Percentiles rank a stretch among this genome's conserved stretches.
phyloP scores from a whole-genome alignment of 2,113 vertebrate species.

The Burhinus bistriatus region DNA sequence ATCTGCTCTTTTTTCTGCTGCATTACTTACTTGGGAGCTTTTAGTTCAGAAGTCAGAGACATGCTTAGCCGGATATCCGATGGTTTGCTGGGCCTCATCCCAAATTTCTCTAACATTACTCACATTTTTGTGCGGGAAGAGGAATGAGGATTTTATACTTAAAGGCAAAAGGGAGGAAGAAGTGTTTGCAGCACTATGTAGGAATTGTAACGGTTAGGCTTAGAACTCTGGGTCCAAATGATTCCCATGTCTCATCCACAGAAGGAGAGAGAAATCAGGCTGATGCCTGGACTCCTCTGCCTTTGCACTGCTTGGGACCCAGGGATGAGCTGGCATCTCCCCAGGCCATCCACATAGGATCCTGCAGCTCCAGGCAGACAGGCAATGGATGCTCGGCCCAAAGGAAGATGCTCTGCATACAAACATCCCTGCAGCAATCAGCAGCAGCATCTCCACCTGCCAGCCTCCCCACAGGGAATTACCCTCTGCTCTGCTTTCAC shows the following conservation, averaged over 20 bases:
- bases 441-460: background rate
- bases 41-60: background rate
- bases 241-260: background rate
- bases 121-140: background rate
- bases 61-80: background rate
- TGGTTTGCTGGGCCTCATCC: background rate
- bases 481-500: background rate
- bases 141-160: background rate
- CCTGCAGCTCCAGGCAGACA: background rate
- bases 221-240: background rate
- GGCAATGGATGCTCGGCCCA: background rate
- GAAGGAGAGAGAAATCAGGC: background rate
- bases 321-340: background rate
- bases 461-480: background rate
- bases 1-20: background rate
- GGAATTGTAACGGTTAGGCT: background rate
- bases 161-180: background rate
- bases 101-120: conserved; percentile 45
- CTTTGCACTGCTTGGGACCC: background rate
- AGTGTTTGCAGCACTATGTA: background rate
- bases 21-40: background rate
- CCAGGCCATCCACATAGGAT: background rate
- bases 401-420: background rate
- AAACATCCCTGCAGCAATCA: background rate
- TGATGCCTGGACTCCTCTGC: background rate